Evolutionary conservation across 2,113 vertebrate genomes (phyloP), one percentile per base, ranked within the genome.

Genomic region (Entelurus aequoreus): DNA sequence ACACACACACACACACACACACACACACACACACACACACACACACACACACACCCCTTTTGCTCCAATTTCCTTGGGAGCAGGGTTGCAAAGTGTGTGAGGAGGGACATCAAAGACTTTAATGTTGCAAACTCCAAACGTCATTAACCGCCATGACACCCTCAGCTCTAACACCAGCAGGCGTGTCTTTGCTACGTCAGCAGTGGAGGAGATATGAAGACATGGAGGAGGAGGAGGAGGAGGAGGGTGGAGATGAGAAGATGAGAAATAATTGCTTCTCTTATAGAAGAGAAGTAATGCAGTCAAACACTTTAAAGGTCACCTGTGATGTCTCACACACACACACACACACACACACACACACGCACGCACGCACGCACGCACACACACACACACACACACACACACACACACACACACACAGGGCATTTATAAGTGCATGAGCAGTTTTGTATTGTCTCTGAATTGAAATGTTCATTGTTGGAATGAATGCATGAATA

Each of bases 191-290:
- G 28, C 28, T 69, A 48, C 60, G 74, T 76, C 75, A 61, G 78
- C 79, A 54, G 67, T 37, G n/a, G 36, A 65, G 52, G 49, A 66
- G 65, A 63, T 56, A 10, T 49, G 16, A 53, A 21, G 28, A 28
- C 28, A 28, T 28, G 28, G 28, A 19, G 19, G 19, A 72, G 60
- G 54, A 63, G 62, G 58, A 52, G 63, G n/a, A n/a, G 15, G 16
- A 62, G 48, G 68, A 64, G 62, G 38, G 28, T 80, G 13, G 4
- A 77, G 79, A 83, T 76, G 76, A 68, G 63, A 75, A 85, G 81
- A 85, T 84, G 80, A 79, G 74, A 74, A 67, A 84, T 88, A 86
- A 88, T 84, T 86, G 83, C 75, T 62, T 83, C 77, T 72, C 77
- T 87, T 83, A 82, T 75, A 66, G 68, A 68, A 68, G 57, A 72